Base-by-base conservation (phyloP, 2,888 invertebrate species). In the Petrolisthes cinctipes region DNA sequence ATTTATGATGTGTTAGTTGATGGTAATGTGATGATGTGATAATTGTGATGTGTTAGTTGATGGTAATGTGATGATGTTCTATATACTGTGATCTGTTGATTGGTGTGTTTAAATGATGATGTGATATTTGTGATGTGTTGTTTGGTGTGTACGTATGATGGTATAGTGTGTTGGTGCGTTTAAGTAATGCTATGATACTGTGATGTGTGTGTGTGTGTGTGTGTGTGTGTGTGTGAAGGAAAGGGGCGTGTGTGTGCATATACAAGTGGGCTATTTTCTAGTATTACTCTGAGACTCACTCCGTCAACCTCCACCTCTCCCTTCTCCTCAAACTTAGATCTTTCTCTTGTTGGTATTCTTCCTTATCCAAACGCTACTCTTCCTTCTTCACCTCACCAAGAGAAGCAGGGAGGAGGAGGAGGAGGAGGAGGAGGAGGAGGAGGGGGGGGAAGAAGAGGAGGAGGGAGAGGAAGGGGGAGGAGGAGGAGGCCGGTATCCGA, bases 211-310 rank as follows among this genome's bases (percentile, higher is more conserved):
- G 2, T 76, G 76, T 76, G 9, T 76, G 20, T 76, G 9, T 76
- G 37, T 76, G 37, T 76, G 76, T 76, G 37, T 23, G 20, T 76
- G 76, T 76, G 20, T 23, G 20, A 37, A 51, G 20, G 37, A 6
- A 54, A 51, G 17, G 14, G 14, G 53, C 54, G 78, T 78, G 53
- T 37, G 53, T 37, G 14, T 78, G 53, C 54, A 51, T 78, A 51
- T 78, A 51, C 53, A 53, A 54, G 78, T 53, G 37, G 14, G 78
- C 54, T 71, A 71, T n/a, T 71, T 61, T 1, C 61, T 61, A 23
- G 23, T n/a, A 20, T 53, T 56, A 37, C 56, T 80, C 80, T 56
- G 56, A 61, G 9, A 61, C 11, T 80, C 80, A 37, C 80, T 80
- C 80, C 54, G 57, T 61, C 81, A 9, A 9, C n/a, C 56, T 61